Evolutionary conservation across 2,113 vertebrate genomes (phyloP), one percentile per base, ranked within the genome.

Genomic region (Corythornis vintsioides): DNA sequence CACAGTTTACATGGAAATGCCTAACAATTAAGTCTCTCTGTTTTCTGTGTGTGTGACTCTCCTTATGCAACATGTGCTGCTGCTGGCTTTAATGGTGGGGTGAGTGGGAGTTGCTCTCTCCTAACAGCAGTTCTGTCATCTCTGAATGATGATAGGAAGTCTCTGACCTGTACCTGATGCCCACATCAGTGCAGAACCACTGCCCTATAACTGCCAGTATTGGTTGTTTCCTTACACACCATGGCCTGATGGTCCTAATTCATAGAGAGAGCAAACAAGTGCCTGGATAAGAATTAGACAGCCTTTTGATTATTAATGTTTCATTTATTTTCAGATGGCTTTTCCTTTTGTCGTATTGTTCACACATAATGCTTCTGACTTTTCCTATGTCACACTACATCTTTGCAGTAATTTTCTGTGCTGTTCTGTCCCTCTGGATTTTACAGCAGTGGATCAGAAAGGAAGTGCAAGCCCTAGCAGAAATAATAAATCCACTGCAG

Each of bases 401-500:
- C 89, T 94, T 95, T 7, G 94, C 96, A 92, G 61, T 94, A 75
- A 91, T 97, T 96, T 88, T 95, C 95, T 91, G 75, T 2, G n/a
- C 81, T 94, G 50, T 94, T 96, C 94, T 96, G 96, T 97, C 94
- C 92, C 92, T 95, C 85, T 89, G 86, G 92, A 94, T 97, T 97
- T 96, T 96, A 95, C 94, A 97, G 89, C 86, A 93, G 70, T 86
- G 95, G 88, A 97, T 96, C 94, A 96, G 88, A 94, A 96, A 93
- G 70, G 92, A 96, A 96, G 79, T 93, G 84, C 84, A 96, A 96
- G 76, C 95, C 76, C 90, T 94, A 91, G 93, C 93, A 97, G 95
- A 95, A 97, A 96, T 94, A 95, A 94, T 95, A 96, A 95, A 97
- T 96, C 92, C 95, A 94, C 89, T 92, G 95, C 86, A 81, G 94